These are phyloP conservation scores for Odontocolon sp. DNA, from an alignment of 2,888 invertebrate species.

Conservation along the genomic window DNA sequence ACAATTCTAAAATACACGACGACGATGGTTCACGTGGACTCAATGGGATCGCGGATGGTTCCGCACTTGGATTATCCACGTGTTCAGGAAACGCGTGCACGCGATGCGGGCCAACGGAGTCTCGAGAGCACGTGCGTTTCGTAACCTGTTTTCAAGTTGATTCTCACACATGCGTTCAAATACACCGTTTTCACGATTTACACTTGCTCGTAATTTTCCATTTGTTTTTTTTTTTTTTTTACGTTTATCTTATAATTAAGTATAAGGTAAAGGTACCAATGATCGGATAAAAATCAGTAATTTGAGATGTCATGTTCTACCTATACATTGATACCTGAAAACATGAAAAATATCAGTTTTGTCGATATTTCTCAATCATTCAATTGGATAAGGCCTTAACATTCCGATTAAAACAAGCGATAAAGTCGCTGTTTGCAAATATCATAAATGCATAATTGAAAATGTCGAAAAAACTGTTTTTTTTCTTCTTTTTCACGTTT, in stretches of 20 bases:
- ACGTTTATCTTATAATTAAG: not conserved
- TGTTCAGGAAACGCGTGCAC: conserved; percentile 56
- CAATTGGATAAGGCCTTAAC: no score
- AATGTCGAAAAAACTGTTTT: no score
- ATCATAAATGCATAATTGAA: no score
- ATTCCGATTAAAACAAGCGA: no score
- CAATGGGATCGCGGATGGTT: conserved; percentile 17
- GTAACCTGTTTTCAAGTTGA: not conserved
- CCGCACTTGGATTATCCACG: conserved; percentile 34
- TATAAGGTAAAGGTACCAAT: not conserved
- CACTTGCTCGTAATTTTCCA: not conserved
- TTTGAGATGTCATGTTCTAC: no score
- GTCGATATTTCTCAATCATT: no score
- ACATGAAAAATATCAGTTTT: no score
- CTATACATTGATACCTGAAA: no score
- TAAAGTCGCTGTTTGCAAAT: no score
- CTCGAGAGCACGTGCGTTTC: conserved; percentile 3
- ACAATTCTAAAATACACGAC: no score
- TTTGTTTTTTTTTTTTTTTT: not conserved
- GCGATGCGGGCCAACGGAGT: conserved; percentile 52
- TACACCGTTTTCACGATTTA: no score
- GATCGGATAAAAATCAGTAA: no score
- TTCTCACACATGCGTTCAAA: conserved; percentile 6
- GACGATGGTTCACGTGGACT: not conserved
- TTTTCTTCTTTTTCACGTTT: not conserved